Evolutionary conservation across 2,113 vertebrate genomes (phyloP).

Genomic region (Oncorhynchus kisutch): DNA sequence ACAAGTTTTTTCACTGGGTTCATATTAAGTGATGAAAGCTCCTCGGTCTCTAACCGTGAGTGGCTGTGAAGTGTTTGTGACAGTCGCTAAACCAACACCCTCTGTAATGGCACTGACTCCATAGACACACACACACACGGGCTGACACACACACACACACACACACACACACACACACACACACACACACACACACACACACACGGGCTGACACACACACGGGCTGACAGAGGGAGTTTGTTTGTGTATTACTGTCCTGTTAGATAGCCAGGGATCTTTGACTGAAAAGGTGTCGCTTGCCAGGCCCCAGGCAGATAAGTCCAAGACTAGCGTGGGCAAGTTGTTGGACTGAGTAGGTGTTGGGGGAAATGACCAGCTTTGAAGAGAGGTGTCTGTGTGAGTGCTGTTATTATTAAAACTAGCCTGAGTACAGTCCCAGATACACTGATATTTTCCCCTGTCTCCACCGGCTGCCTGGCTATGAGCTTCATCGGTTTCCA

Average conservation of each 20-base stretch:
- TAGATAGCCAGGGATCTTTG: constrained; percentile 73
- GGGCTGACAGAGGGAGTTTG: constrained; percentile 56
- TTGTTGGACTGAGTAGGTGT: constrained; percentile 68
- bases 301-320: constrained; percentile 37
- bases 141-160: constrained; percentile 55
- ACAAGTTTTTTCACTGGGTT: constrained; percentile 67
- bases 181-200: constrained; percentile 56
- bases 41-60: constrained; percentile 72
- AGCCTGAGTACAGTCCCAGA: constrained; percentile 64
- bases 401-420: constrained; percentile 38
- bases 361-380: constrained; percentile 64
- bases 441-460: too few species aligned
- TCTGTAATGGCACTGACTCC: constrained; percentile 82
- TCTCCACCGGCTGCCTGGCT: too few species aligned
- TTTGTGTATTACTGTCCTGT: constrained; percentile 77
- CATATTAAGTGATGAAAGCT: constrained; percentile 78
- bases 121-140: constrained; percentile 60
- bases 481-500: background rate
- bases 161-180: constrained; percentile 50
- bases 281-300: constrained; percentile 75
- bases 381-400: constrained; percentile 58
- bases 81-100: constrained; percentile 88
- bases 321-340: constrained; percentile 74
- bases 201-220: too few species aligned
- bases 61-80: constrained; percentile 95